Base-by-base conservation (phyloP, 1,140 invertebrate genomes). In the Drosophila sucinea region DNA sequence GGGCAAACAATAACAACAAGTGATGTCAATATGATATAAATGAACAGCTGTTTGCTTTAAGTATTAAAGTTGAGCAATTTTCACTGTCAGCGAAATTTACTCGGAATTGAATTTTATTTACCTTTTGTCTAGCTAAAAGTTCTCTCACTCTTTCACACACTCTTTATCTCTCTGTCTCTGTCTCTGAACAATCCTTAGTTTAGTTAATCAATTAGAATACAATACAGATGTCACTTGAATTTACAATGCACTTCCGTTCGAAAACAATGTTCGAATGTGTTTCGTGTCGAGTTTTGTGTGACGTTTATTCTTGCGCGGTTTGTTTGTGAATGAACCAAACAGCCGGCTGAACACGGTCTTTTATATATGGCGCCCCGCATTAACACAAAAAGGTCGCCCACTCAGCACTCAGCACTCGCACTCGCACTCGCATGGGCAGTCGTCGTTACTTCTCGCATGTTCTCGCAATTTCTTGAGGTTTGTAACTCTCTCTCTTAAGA, bases 1-100 rank as follows among this genome's bases (percentile, higher is more conserved):
- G 71, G 33, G 75, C 71, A 77, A 77, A 69, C 70, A 72, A 77
- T 69, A 77, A 79, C 67, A 72, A 79, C 51, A 77, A 84, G 81
- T 84, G 81, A 84, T 84, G 81, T 84, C 81, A 84, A 73, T 79
- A 57, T 60, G 70, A 65, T 58, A n/a, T 66, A 70, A 73, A 73
- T 60, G 61, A 75, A 77, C 73, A 77, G 73, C 73, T 77, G 73
- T 60, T 76, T 54, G 58, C 32, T 38, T 51, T 51, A 51, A 10
- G 11, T 51, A 51, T 51, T 51, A 8, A 51, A 51, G 27, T 30
- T 62, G 60, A 58, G 32, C 23, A 58, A 58, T 25, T 58, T 58
- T 58, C 56, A 55, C 6, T n/a, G 8, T 58, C 44, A 51, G 44
- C 44, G 10, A 58, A 58, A 35, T 58, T 58, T 58, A 38, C 32